These are phyloP conservation scores for Tetrapedia diversipes DNA, from an alignment of 2,888 invertebrate species.

Conservation along the genomic window DNA sequence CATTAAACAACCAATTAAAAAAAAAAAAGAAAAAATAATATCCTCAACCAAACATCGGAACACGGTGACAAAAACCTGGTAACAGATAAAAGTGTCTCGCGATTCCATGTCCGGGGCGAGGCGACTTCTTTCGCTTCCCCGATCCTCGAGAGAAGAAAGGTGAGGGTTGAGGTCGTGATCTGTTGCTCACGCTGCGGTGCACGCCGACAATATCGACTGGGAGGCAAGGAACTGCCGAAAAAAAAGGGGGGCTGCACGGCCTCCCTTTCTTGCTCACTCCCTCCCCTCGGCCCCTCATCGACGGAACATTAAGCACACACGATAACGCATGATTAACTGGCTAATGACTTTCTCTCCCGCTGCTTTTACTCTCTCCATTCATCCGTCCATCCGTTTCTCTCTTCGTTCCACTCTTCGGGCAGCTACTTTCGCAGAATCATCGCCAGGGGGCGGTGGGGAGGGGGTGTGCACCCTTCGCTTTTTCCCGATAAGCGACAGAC, in stretches of 20 bases:
- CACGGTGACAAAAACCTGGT: too few relatives aligned
- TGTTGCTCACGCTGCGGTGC: conserved; percentile 77
- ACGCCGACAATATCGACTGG: conserved; percentile 79
- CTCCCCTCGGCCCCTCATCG: conserved; percentile 80
- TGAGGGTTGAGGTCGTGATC: conserved; percentile 73
- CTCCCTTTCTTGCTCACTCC: conserved; percentile 74
- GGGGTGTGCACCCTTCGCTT: conserved; percentile 33
- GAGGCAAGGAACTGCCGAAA: conserved; percentile 75
- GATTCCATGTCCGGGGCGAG: not conserved
- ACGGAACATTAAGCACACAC: conserved; percentile 82
- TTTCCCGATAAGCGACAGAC: conserved; percentile 56
- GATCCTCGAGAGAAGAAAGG: conserved; percentile 49
- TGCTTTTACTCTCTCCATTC: conserved; percentile 26
- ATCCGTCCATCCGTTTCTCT: too few relatives aligned
- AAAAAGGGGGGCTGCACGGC: conserved; percentile 50
- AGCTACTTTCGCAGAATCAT: conserved; percentile 66
- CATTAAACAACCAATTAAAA: too few relatives aligned
- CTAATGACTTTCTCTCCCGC: conserved; percentile 78
- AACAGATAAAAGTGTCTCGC: not conserved
- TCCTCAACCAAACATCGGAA: too few relatives aligned
- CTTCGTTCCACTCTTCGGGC: too few relatives aligned
- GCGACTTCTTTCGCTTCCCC: conserved; percentile 43
- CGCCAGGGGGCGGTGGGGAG: conserved; percentile 44
- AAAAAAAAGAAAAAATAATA: not conserved
- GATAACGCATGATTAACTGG: conserved; percentile 82